Evolutionary conservation across 1,140 invertebrate genomes (phyloP), one percentile per base, ranked within the genome.

Genomic region (Odontomachus brunneus): DNA sequence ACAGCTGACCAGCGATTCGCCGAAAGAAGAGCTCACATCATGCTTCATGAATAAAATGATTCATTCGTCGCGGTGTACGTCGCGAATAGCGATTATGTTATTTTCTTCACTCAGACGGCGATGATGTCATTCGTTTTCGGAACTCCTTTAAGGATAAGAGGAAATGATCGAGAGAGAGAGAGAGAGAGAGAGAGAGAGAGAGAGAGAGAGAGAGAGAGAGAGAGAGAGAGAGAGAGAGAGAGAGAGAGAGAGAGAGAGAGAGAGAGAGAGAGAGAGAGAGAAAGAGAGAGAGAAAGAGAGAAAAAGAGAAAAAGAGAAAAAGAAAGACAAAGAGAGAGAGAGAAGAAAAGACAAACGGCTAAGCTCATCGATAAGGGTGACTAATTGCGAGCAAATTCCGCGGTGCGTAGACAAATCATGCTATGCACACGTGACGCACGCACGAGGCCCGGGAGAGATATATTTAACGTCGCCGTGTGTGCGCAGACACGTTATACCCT

Each of bases 301-400:
- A 9, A 11, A 44, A 11, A 44, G 38, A 44, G 3, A 44, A 7
- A 4, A 0, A 44, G 3, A 44, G 38, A 44, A 11, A 44, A 11
- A 11, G 38, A 11, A 1, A 11, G 38, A 44, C 3, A 11, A 7
- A 11, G n/a, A 44, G 26, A 49, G 12, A n/a, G 22, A n/a, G 15
- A 51, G 17, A 29, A 7, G 71, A 22, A 69, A 48, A 67, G 26
- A 12, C 14, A 11, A 0, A 57, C 65, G 51, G 38, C 33, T 69
- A 69, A 48, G 38, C 53, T 49, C 65, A 48, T 57, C 65, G 75
- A 80, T 80, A 80, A 80, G 75, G 33, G 15, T 80, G 75, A 80
- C 75, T 80, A 80, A 80, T 80, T 71, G 24, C 74, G 19, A 76
- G 29, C 33, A 80, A 80, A 80, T 80, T 59, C 53, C 38, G 51